A percentile compares a stretch with the other conserved stretches of the same genome.
These are phyloP conservation scores for Caloenas nicobarica DNA, from an alignment of 2,113 vertebrate species.

Conservation along the genomic window DNA sequence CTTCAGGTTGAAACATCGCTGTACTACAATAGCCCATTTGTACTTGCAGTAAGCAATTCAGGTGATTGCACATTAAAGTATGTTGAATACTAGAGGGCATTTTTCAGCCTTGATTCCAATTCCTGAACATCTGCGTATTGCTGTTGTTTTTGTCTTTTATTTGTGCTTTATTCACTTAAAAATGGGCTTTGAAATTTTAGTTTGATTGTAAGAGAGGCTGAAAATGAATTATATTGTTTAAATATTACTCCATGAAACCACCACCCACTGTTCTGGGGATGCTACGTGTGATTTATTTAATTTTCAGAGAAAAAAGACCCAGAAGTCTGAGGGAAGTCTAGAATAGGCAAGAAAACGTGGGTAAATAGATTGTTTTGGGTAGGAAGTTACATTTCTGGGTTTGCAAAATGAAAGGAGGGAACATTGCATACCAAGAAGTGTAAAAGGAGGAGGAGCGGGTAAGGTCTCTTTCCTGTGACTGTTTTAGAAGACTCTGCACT, in stretches of 20 bases:
- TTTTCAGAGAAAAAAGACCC: background rate
- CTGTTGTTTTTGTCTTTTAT: background rate
- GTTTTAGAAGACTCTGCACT: background rate
- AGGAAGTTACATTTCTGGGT: background rate
- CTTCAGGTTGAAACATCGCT: background rate
- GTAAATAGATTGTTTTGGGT: background rate
- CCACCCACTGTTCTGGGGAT: background rate
- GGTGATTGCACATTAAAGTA: constrained; percentile 33
- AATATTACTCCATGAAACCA: background rate
- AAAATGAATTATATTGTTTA: background rate
- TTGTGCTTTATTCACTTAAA: background rate
- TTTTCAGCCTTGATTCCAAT: constrained; percentile 38
- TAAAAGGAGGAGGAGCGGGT: background rate
- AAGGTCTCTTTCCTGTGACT: background rate
- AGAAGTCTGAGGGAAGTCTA: background rate
- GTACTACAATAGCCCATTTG: background rate
- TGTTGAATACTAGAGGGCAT: background rate
- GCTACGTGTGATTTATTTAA: background rate
- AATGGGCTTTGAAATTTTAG: constrained; percentile 2
- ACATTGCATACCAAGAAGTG: background rate
- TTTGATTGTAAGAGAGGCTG: background rate
- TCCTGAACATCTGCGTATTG: constrained; percentile 13
- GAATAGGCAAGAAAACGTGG: background rate
- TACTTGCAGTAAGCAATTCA: constrained; percentile 37
- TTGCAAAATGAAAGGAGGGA: background rate